Evolutionary conservation across 92 coral and sea anemone species (phyloP).

Genomic region (Actinostola sp.): DNA sequence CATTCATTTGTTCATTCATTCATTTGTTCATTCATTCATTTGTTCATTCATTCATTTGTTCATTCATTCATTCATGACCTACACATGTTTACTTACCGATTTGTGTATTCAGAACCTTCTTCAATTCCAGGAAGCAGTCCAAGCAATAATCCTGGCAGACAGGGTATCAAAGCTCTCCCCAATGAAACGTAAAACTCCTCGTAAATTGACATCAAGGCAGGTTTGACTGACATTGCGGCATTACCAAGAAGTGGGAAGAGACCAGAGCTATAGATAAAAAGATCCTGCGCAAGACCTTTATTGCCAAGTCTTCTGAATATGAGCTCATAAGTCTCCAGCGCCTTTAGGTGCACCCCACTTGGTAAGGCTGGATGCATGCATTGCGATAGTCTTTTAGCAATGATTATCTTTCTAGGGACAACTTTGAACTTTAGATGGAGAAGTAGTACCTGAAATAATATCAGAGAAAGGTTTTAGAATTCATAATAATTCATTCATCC

Average conservation of each 20-base stretch:
- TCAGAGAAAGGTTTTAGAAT: too few relatives aligned
- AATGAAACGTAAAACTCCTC: conserved; percentile 84
- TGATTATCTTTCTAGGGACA: conserved; percentile 86
- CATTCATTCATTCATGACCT: not conserved
- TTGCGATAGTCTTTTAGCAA: conserved; percentile 89
- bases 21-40: not conserved
- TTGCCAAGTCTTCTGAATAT: conserved; percentile 87
- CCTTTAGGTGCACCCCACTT: conserved; percentile 94
- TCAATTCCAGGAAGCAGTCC: conserved; percentile 95
- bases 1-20: not conserved
- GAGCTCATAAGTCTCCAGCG: conserved; percentile 88
- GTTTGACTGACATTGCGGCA: conserved; percentile 95
- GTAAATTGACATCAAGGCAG: conserved; percentile 80
- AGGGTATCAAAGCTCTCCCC: conserved; percentile 85
- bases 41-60: not conserved
- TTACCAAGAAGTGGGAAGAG: conserved; percentile 90
- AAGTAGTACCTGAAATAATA: conserved; percentile 65
- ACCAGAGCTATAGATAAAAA: conserved; percentile 90
- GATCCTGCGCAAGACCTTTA: conserved; percentile 89
- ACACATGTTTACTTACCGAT: conserved; percentile 71
- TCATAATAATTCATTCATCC: not conserved
- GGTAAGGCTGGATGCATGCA: conserved; percentile 96
- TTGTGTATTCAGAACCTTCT: conserved; percentile 96
- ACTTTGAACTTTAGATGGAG: conserved; percentile 84
- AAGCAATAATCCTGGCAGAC: conserved; percentile 80